A percentile compares a stretch with the other conserved stretches of the same genome.
phyloP scores from a whole-genome alignment of 2,888 invertebrate genomes.

The Lasioglossum pauxillum region DNA sequence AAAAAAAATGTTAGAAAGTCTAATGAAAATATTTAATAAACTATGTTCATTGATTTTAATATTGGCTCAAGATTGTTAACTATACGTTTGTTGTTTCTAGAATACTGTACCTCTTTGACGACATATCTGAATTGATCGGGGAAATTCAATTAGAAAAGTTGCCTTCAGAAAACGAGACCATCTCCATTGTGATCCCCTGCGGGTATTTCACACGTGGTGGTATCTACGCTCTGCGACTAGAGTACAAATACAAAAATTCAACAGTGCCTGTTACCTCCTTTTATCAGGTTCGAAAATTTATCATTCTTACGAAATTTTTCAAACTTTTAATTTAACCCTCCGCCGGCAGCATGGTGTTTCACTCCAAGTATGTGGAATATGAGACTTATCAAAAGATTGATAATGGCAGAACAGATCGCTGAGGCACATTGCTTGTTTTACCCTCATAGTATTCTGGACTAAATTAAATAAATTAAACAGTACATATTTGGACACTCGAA shows the following conservation, averaged over 20 bases:
- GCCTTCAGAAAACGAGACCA: constrained; percentile 74
- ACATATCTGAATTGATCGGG: constrained; percentile 81
- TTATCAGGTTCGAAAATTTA: constrained; percentile 24
- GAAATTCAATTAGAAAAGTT: constrained; percentile 76
- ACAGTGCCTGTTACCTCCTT: constrained; percentile 68
- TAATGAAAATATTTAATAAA: not conserved
- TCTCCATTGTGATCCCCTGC: constrained; percentile 87
- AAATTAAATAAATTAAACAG: not conserved
- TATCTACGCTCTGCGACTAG: constrained; percentile 86
- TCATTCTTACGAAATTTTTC: not conserved
- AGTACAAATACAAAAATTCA: constrained; percentile 77
- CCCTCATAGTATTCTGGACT: not conserved
- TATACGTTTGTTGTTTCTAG: constrained; percentile 61
- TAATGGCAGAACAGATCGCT: too few species aligned
- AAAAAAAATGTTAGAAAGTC: not conserved
- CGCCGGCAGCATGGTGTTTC: not conserved
- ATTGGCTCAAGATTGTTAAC: not conserved
- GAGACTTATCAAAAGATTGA: too few species aligned
- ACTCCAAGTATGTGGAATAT: too few species aligned
- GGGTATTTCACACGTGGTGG: constrained; percentile 91
- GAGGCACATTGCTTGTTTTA: not conserved
- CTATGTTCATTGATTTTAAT: not conserved
- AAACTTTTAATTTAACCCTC: not conserved
- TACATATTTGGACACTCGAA: not conserved
- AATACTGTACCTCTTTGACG: constrained; percentile 86